Conservation (phyloP, 1,140 invertebrate species). For the Ephestia elutella region DNA sequence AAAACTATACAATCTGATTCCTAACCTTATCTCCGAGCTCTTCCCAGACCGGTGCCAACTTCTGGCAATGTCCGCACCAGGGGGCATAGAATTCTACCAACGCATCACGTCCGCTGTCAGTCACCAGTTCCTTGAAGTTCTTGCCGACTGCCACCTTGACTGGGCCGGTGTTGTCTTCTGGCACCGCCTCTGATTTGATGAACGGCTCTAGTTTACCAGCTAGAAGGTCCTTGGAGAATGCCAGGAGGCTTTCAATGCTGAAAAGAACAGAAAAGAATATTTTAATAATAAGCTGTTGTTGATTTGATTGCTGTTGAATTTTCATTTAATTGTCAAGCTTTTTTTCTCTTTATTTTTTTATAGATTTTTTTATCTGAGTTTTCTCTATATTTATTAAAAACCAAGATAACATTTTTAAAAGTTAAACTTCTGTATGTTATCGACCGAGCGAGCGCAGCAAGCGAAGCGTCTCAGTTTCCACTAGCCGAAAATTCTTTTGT, state of each 20-base stretch:
- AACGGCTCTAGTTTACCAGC: slow-evolving; percentile 91
- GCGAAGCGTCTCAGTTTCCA: no score
- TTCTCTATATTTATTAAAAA: no score
- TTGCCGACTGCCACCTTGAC: slow-evolving; percentile 96
- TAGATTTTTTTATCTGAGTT: no score
- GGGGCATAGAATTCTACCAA: slow-evolving; percentile 98
- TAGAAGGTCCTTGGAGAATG: slow-evolving; percentile 91
- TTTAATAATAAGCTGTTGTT: no score
- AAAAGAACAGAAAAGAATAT: slow-evolving; percentile 11
- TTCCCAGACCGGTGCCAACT: slow-evolving; percentile 93
- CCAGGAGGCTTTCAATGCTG: slow-evolving; percentile 89
- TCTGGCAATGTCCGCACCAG: slow-evolving; percentile 99
- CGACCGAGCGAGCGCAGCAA: no score
- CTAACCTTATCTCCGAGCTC: slow-evolving; percentile 92
- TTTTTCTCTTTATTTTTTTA: no score
- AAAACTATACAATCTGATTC: background rate
- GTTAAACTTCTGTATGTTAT: no score
- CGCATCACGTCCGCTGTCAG: slow-evolving; percentile 93
- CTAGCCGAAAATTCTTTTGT: no score
- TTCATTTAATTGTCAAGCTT: no score
- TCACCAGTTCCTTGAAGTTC: slow-evolving; percentile 97
- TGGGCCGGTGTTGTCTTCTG: slow-evolving; percentile 87
- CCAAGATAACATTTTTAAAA: no score
- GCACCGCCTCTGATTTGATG: slow-evolving; percentile 96
- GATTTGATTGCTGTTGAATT: no score